Base-by-base conservation (phyloP, 2,888 invertebrate species). In the Eubasilissa splendida region DNA sequence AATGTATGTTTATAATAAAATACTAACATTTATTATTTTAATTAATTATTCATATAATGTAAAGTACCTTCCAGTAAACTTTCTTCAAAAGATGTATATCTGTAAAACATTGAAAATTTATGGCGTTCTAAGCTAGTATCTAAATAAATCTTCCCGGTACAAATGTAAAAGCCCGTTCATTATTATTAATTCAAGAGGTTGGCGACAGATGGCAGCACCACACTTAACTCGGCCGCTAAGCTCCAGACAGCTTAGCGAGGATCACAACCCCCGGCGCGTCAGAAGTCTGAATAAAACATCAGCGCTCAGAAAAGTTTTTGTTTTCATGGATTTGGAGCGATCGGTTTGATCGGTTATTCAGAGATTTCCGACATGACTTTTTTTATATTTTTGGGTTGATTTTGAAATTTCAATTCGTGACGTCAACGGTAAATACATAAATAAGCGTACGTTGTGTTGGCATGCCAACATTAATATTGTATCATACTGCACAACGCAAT, bases 101-200 rank as follows among this genome's bases (percentile, higher is more conserved):
- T 7, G 63, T 12, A 68, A 68, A 42, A 14, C 68, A 50, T 50
- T 42, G 12, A n/a, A 14, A 68, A 68, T 68, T 68, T 68, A 68
- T 50, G 68, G 42, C 14, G 10, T 50, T 42, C 22, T 68, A 42
- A 68, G 68, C 52, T 42, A n/a, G 14, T 52, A 68, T 52, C 68
- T 10, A 50, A 68, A 68, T 68, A 68, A 68, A 68, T 68, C 68
- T 52, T 68, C 63, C 8, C 52, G 11, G 53, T 63, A 14, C 58
- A 76, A 76, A 76, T 65, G 63, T 74, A 76, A 60, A 76, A 50
- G 52, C 76, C 50, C 76, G 63, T 76, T 76, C 63, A 60, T 66
- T 76, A 80, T 80, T 80, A 80, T 80, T 76, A 80, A 76, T 76
- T 76, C 75, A 76, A 12, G 63, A 60, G 70, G 54, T 76, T 76